These are phyloP conservation scores for Heteromormyrus szaboi DNA, from an alignment of 2,797 vertebrate genomes.

Conservation along the genomic window DNA sequence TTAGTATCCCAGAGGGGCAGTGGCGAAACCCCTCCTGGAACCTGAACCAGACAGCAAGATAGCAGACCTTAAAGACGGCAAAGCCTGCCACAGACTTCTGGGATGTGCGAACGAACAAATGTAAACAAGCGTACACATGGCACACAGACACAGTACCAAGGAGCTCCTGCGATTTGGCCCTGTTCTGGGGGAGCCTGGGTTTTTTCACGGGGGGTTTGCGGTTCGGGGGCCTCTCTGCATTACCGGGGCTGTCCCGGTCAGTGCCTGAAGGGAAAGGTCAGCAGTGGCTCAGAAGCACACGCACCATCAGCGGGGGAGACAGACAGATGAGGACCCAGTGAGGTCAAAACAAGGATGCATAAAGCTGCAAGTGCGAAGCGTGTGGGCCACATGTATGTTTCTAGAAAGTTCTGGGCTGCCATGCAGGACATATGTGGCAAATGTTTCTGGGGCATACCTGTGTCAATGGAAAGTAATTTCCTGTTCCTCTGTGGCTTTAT, in stretches of 20 bases:
- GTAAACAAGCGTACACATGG: neutral
- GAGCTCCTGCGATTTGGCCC: slow-evolving; percentile 65
- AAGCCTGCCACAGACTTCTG: neutral
- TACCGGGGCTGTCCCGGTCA: slow-evolving; percentile 65
- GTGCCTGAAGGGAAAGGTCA: slow-evolving; percentile 56
- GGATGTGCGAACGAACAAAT: neutral
- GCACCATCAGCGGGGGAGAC: slow-evolving; percentile 25
- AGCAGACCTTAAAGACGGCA: neutral
- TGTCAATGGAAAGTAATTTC: slow-evolving; percentile 77
- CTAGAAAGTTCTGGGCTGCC: neutral
- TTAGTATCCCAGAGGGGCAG: neutral
- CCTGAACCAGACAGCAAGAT: neutral
- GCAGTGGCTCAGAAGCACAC: slow-evolving; percentile 44
- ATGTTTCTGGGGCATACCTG: slow-evolving; percentile 45
- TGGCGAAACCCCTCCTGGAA: neutral
- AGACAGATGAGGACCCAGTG: neutral
- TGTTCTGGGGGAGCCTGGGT: slow-evolving; percentile 68
- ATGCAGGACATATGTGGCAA: neutral
- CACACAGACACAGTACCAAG: slow-evolving; percentile 50
- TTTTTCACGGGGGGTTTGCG: slow-evolving; percentile 68
- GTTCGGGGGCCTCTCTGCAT: slow-evolving; percentile 64
- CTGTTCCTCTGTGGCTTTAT: slow-evolving; percentile 79
- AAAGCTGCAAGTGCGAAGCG: neutral
- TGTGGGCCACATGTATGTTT: neutral
- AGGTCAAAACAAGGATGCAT: neutral